These are phyloP conservation scores for Melanaphis sacchari DNA, from an alignment of 1,140 invertebrate genomes.

Conservation along the genomic window DNA sequence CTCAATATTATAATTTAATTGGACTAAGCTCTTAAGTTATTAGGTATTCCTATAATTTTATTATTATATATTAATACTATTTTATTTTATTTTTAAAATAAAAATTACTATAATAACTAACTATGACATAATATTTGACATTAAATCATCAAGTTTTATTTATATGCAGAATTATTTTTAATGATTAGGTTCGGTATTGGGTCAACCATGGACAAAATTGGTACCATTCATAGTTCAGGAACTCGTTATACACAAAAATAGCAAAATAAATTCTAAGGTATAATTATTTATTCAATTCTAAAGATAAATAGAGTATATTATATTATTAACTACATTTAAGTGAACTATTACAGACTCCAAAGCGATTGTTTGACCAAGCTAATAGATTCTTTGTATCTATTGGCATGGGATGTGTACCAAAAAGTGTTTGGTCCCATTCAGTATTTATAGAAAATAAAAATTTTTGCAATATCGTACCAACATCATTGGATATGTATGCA, in stretches of 20 bases:
- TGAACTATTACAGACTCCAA: neutral
- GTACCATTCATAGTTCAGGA: neutral
- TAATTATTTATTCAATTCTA: neutral
- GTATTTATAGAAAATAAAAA: slow-evolving; percentile 1
- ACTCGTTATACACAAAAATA: neutral
- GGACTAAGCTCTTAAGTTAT: no score
- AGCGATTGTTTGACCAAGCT: slow-evolving; percentile 16
- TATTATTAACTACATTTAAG: neutral
- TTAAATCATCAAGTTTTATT: neutral
- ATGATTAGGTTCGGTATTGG: slow-evolving; percentile 42
- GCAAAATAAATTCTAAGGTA: neutral
- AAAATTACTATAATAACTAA: neutral
- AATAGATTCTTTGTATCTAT: slow-evolving; percentile 22
- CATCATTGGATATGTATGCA: slow-evolving; percentile 31
- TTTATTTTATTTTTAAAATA: no score
- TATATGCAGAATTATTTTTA: neutral
- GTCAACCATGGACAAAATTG: slow-evolving; percentile 45
- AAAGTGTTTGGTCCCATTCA: slow-evolving; percentile 8
- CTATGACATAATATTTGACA: neutral
- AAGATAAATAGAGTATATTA: neutral
- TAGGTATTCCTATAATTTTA: no score
- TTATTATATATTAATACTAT: no score
- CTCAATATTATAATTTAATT: no score
- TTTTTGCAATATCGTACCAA: neutral
- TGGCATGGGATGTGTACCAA: slow-evolving; percentile 3